Evolutionary conservation across 2,113 vertebrate genomes (phyloP), one percentile per base, ranked within the genome.

Genomic region (Corythaeola cristata): DNA sequence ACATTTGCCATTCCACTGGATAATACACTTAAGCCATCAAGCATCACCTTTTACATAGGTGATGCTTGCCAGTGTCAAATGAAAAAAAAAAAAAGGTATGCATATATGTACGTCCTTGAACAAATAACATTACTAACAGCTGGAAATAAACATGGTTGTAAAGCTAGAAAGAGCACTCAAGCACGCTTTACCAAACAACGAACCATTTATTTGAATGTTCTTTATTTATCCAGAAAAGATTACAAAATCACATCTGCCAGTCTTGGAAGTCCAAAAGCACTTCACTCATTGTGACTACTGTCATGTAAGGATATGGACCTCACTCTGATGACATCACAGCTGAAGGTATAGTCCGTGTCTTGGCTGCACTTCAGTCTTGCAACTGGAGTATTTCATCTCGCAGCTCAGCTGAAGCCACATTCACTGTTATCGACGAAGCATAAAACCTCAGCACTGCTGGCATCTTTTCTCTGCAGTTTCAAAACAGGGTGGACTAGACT

Each of bases 391-490:
- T 53, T 79, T 66, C 32, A 66, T 15, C 41, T 53, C 10, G 3
- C 80, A 89, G 77, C 58, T 82, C 27, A 89, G 71, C 71, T 83
- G 85, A 91, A 83, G 75, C 78, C 59, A 74, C 59, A 60, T 90
- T 80, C 47, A 37, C 50, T 63, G 22, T 74, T 86, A 88, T 8
- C 2, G 5, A 88, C 8, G 6, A 79, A 90, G 20, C 63, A 84
- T 59, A 93, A 94, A 94, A 91, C 52, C n/a, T 74, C 82, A 94
- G 62, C 37, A 7, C 16, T 52, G 44, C 68, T 88, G 94, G 81
- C 74, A 93, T 44, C 53, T 56, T 64, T 91, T n/a, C 66, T 75
- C 60, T 62, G 68, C 60, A 89, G 66, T 59, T 92, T 89, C 62
- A 85, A 83, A 95, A 50, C 21, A 56, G n/a, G 24, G 22, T 27